Base-by-base conservation (phyloP, 2,797 vertebrate species). In the Ceyx erithaca region DNA sequence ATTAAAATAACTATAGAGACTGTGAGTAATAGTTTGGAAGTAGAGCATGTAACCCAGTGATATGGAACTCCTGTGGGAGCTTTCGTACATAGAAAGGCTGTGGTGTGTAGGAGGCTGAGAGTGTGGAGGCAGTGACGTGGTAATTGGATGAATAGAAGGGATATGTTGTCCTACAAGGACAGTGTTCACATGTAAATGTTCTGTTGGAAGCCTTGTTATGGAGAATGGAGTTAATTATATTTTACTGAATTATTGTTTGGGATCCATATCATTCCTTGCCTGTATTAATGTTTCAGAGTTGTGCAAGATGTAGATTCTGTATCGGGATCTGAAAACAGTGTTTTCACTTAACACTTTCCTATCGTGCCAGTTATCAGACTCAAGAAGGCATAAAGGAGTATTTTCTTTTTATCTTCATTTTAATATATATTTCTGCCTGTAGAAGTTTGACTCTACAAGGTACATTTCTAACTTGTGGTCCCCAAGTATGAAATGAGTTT, bases 1-100 rank as follows among this genome's bases (percentile, higher is more conserved):
- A 89, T 83, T 93, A 93, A 94, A 96, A 94, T 89, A 92, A 82
- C 86, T 94, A 57, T 69, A 93, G 72, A 87, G 90, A 87, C 93
- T 93, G 63, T 91, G 91, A 95, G 80, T 90, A 90, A 93, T 92
- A 89, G 90, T 88, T 92, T 90, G 90, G 76, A 85, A 90, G 66
- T 79, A 31, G 43, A 94, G 77, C 52, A 80, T 12, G 30, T 80
- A 90, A 49, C 35, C 22, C 86, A 83, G 73, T 83, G 88, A 93
- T 89, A 85, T 4, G 62, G 16, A 94, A 75, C 66, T 87, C 90
- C 81, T 16, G 1, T 2, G 2, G 84, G 81, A 88, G 84, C 71
- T 87, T 91, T 71, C 17, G 0, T 76, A 14, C 83, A 61, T 48
- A 78, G 72, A 76, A 82, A 57, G 66, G 48, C 72, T 48, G 13